Conservation (phyloP, 2,888 invertebrate genomes). For the Pogonocherus hispidulus region DNA sequence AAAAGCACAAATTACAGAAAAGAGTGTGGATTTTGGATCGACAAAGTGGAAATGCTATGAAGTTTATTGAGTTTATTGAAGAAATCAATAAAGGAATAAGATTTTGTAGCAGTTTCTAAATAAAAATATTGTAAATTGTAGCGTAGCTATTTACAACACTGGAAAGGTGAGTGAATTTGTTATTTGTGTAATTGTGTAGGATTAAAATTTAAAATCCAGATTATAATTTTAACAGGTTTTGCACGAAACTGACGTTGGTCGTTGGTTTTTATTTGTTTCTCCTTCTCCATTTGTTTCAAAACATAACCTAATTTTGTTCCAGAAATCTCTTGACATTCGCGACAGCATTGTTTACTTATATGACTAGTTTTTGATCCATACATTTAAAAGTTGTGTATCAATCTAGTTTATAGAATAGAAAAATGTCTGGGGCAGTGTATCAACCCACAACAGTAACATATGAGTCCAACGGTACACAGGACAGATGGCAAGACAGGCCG, state of each 20-base stretch:
- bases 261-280: too few species aligned
- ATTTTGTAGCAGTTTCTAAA: background rate
- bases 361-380: background rate
- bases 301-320: slow-evolving; percentile 36
- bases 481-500: slow-evolving; percentile 65
- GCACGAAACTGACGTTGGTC: background rate
- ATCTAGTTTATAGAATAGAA: slow-evolving; percentile 20
- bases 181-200: too few species aligned
- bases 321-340: slow-evolving; percentile 1
- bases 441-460: slow-evolving; percentile 85
- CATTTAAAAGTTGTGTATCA: background rate
- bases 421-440: slow-evolving; percentile 76
- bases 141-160: background rate
- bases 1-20: too few species aligned
- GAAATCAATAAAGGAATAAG: slow-evolving; percentile 10
- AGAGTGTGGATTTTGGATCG: too few species aligned
- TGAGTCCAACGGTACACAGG: slow-evolving; percentile 69
- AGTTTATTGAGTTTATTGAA: too few species aligned
- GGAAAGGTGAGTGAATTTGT: background rate
- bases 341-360: background rate
- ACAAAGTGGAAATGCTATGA: background rate
- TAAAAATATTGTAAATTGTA: background rate
- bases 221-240: too few species aligned
- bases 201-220: too few species aligned
- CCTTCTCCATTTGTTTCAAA: slow-evolving; percentile 28